Base-by-base conservation (phyloP, 2,113 vertebrate species). In the Crocuta crocuta region DNA sequence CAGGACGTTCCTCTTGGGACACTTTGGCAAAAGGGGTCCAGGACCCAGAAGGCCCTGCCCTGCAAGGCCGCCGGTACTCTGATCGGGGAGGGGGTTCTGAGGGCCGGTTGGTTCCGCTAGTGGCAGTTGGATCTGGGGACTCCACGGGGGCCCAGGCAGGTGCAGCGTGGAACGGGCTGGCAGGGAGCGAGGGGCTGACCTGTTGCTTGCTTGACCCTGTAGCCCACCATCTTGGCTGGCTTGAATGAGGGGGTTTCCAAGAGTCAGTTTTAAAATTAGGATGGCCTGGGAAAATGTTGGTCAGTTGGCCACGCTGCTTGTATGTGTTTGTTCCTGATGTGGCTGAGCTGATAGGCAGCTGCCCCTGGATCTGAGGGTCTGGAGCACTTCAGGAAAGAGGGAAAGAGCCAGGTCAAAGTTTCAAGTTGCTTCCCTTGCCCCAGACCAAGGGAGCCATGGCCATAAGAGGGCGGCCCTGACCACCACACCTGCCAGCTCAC, bases 401-500 rank as follows among this genome's bases (percentile, higher is more conserved):
- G 68, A 70, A 35, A 39, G 39, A n/a, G 33, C 48, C 39, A 80
- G n/a, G 58, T n/a, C 79, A 76, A 19, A 73, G 35, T 50, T 31
- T 16, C 33, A 66, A 31, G 66, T 17, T 33, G 39, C 55, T 66
- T 55, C 19, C 48, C 11, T 31, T 31, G 26, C 13, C 43, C 21
- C 28, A 81, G 65, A 71, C 45, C 33, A 31, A 17, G 31, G 73
- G 35, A 70, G 45, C 28, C 8, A 10, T 23, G 53, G 58, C 12
- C 19, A 16, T 55, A 28, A 10, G n/a, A 55, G 33, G 33, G 65
- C 31, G 26, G 70, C 50, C 28, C 31, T 10, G 48, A 24, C 50
- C 50, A 10, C 21, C 66, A 9, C 0, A 5, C 48, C 21, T 0
- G 0, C 70, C 28, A 10, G 39, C 6, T 48, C 7, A 3, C 15